Conservation (phyloP, 2,888 invertebrate genomes). For the Apantesis nais region DNA sequence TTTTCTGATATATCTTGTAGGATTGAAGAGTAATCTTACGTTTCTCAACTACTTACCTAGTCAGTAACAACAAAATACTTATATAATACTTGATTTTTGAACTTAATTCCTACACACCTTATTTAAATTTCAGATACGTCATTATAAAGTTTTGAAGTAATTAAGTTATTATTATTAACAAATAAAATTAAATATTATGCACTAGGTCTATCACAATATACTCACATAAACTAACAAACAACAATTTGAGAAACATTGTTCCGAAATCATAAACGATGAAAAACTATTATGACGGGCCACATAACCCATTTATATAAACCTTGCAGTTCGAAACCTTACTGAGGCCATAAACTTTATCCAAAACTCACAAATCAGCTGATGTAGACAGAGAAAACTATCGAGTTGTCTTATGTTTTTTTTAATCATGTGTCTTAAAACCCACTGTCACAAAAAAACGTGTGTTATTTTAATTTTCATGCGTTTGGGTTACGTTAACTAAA, state of each 20-base stretch:
- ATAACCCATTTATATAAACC: constrained; percentile 31
- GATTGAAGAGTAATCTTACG: background rate
- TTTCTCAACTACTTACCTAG: background rate
- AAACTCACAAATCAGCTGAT: constrained; percentile 44
- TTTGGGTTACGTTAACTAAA: background rate
- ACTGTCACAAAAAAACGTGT: background rate
- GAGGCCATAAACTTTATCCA: constrained; percentile 37
- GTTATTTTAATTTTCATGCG: background rate
- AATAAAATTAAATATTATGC: background rate
- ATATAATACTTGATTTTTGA: background rate
- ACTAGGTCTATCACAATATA: constrained; percentile 24
- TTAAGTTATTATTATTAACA: background rate
- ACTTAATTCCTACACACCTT: background rate
- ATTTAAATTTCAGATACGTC: background rate
- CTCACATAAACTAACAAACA: constrained; percentile 40
- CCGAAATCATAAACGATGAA: constrained; percentile 16
- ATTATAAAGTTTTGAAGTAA: background rate
- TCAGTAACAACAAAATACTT: background rate
- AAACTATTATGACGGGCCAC: constrained; percentile 24
- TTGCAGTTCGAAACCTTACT: constrained; percentile 32
- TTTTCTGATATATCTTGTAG: background rate
- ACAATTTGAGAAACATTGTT: constrained; percentile 37
- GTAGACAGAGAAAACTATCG: constrained; percentile 51
- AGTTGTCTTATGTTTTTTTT: constrained; percentile 3
- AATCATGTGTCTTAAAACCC: background rate